Conservation (phyloP, 2,797 vertebrate genomes). For the Avahi laniger region DNA sequence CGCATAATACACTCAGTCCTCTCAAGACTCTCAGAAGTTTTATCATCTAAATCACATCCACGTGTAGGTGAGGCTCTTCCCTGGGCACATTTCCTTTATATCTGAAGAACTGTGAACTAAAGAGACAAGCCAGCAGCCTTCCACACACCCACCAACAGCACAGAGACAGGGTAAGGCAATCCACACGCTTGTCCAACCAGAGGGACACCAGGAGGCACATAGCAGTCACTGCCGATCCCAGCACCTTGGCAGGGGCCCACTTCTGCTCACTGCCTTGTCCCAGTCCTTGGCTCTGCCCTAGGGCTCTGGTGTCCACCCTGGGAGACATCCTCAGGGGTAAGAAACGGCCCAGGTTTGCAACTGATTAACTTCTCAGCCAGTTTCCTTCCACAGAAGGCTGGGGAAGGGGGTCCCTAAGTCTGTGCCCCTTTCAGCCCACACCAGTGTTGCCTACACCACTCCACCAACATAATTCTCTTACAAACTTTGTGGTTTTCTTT, state of each 20-base stretch:
- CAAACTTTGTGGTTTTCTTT: background rate
- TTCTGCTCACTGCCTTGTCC: background rate
- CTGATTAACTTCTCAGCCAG: background rate
- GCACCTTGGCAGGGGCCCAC: background rate
- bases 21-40: background rate
- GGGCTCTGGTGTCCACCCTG: background rate
- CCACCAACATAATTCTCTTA: rapidly evolving
- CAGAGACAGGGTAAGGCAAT: rapidly evolving
- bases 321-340: background rate
- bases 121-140: background rate
- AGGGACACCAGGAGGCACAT: background rate
- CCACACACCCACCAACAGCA: rapidly evolving
- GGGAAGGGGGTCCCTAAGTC: too few species aligned
- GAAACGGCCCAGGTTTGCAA: background rate
- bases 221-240: background rate
- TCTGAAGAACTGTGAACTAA: background rate
- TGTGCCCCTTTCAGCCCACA: background rate
- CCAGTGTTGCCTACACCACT: too few species aligned
- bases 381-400: background rate
- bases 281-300: background rate
- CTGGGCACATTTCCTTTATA: background rate
- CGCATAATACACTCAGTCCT: background rate
- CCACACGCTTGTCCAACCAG: background rate
- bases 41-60: background rate
- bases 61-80: background rate